Base-by-base conservation (phyloP, 2,797 vertebrate species). In the Danio aesculapii region DNA sequence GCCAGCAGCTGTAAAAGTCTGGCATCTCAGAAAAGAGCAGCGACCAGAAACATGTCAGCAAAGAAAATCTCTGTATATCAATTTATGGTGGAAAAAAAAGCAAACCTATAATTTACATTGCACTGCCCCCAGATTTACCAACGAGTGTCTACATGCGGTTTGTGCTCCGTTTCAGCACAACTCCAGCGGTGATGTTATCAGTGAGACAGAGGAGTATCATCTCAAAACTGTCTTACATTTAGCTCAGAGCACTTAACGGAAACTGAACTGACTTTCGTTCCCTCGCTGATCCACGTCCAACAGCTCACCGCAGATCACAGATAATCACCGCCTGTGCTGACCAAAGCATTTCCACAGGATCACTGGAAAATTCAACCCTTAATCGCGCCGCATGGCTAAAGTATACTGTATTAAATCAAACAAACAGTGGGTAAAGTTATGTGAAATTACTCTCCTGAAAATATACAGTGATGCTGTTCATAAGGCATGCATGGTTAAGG, bases 111-210 rank as follows among this genome's bases (percentile, higher is more conserved):
- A 87, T 87, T 87, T 87, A 68, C 64, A 11, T 70, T 58, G 6
- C 21, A 79, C 66, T 43, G 17, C 49, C 49, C 49, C 59, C 82
- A 80, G 69, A 57, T 61, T 75, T 61, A 70, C 79, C 85, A 81
- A 87, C 57, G 76, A 88, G 81, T 87, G 86, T 77, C 59, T 63
- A 84, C 86, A 88, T 84, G 84, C 53, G 41, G 50, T 39, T 78
- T 79, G 86, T 83, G 57, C 76, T 55, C 74, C 49, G 79, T 86
- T 87, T 62, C 62, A 75, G 70, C 78, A 47, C 46, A 64, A 13
- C 12, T 70, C 12, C 47, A 62, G 76, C 71, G 84, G 73, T 67
- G 83, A 81, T 7, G 83, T 72, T 46, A 69, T 39, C 47, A 8
- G 58, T 46, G 62, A 44, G 30, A 13, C 8, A 43, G 41, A 30